Evolutionary conservation across 1,140 invertebrate species (phyloP), one percentile per base, ranked within the genome.

Genomic region (Orussus abietinus): DNA sequence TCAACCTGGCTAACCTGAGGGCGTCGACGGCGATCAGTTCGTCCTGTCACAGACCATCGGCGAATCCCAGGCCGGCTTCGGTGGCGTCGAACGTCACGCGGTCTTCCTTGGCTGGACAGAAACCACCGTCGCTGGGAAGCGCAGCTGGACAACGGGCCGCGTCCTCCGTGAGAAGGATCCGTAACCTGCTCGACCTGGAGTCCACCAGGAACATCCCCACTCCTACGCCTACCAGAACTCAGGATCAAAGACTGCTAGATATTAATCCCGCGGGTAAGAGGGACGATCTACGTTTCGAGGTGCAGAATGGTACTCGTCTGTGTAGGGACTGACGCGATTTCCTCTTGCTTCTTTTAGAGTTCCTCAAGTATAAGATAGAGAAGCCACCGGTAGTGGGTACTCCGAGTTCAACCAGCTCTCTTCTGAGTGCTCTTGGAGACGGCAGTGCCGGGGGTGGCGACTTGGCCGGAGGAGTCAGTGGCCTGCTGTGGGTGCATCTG

Each of bases 351-450:
- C 42, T 59, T 54, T 12, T 69, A 82, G 90, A 94, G 74, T 94
- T 92, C 70, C 78, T 90, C 55, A 92, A 92, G 72, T 94, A 94
- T 72, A 92, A 92, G 73, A 82, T 90, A 62, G 90, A 92, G 56
- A 90, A 88, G 60, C 81, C 84, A 6, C 74, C 76, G 3, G 67
- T 75, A 30, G 75, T 72, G 4, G 73, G 75, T n/a, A 73, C 70
- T 22, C 69, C 71, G 20, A 74, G 66, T 42, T 74, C 71, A 32
- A 72, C 71, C 4, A 74, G 67, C 39, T 72, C 70, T 17, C 51
- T 73, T 20, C 46, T 73, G 49, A 71, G 66, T 44, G 68, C 72
- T 9, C 56, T 74, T 10, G 67, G 66, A 18, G 64, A 71, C 14
- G 47, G 44, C n/a, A n/a, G n/a, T 39, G 53, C 59, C 7, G 37